phyloP scores from a whole-genome alignment of 2,888 invertebrate genomes.

The Ramazzottius varieornatus region DNA sequence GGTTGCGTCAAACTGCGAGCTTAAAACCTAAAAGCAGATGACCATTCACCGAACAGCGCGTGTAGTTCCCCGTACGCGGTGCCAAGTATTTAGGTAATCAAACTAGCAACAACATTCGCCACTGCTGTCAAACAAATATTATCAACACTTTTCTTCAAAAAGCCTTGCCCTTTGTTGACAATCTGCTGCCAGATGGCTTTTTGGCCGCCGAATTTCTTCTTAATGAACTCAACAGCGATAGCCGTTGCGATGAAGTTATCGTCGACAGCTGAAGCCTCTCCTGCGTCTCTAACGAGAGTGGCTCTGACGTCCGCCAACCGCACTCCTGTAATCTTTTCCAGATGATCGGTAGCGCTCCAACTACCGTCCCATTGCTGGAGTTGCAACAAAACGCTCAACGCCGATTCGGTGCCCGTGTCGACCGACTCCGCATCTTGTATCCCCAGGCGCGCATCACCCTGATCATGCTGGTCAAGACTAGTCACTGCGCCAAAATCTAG shows the following conservation, averaged over 20 bases:
- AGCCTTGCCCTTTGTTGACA: not conserved
- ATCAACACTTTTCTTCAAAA: no score
- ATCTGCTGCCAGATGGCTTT: not conserved
- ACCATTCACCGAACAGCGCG: no score
- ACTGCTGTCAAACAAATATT: no score
- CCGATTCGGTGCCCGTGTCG: not conserved
- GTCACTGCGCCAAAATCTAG: no score
- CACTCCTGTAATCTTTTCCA: not conserved
- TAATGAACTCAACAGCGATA: not conserved
- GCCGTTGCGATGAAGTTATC: not conserved
- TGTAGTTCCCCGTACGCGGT: no score
- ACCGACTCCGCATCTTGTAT: not conserved
- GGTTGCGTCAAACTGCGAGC: no score
- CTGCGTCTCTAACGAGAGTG: no score
- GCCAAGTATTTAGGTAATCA: no score
- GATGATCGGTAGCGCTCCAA: not conserved
- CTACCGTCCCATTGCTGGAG: not conserved
- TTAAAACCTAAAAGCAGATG: no score
- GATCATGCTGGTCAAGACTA: no score
- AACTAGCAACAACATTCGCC: no score
- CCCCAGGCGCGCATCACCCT: no score
- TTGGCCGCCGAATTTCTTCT: not conserved
- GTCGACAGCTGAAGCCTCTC: not conserved
- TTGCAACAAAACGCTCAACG: not conserved
- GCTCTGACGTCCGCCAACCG: not conserved